Conservation (phyloP, 1,140 invertebrate species). For the Parapsyche elsis region DNA sequence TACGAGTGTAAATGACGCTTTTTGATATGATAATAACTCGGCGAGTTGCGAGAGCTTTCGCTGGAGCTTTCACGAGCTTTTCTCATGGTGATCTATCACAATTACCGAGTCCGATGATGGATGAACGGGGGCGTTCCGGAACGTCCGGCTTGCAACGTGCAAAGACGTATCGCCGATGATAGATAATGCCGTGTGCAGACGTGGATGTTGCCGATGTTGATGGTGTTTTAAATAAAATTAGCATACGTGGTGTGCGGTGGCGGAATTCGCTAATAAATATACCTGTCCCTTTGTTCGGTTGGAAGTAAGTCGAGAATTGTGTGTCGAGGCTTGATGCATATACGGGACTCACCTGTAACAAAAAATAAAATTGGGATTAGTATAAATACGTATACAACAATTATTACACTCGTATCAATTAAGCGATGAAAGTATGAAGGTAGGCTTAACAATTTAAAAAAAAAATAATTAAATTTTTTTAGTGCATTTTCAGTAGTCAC, state of each 20-base stretch:
- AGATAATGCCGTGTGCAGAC: neutral
- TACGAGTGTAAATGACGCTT: neutral
- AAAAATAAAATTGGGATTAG: neutral
- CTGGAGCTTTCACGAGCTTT: constrained; percentile 6
- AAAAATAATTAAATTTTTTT: too few species aligned
- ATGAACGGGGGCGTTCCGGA: neutral
- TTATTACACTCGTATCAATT: too few species aligned
- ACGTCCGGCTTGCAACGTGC: neutral
- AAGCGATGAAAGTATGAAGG: too few species aligned
- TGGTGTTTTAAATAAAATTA: too few species aligned
- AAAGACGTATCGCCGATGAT: constrained; percentile 20
- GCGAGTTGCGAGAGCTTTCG: neutral
- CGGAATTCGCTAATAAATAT: too few species aligned
- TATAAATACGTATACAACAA: too few species aligned
- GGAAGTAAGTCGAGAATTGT: too few species aligned
- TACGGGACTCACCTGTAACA: constrained; percentile 37
- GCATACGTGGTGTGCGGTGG: too few species aligned
- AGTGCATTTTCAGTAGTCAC: too few species aligned
- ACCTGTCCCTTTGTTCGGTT: too few species aligned
- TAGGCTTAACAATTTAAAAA: too few species aligned
- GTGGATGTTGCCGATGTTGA: neutral
- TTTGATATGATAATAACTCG: constrained; percentile 7
- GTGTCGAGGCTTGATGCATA: too few species aligned
- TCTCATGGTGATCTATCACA: constrained; percentile 35
- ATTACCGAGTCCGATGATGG: constrained; percentile 32